Conservation (phyloP, 1,140 invertebrate genomes). For the Drosophila kepulauana region DNA sequence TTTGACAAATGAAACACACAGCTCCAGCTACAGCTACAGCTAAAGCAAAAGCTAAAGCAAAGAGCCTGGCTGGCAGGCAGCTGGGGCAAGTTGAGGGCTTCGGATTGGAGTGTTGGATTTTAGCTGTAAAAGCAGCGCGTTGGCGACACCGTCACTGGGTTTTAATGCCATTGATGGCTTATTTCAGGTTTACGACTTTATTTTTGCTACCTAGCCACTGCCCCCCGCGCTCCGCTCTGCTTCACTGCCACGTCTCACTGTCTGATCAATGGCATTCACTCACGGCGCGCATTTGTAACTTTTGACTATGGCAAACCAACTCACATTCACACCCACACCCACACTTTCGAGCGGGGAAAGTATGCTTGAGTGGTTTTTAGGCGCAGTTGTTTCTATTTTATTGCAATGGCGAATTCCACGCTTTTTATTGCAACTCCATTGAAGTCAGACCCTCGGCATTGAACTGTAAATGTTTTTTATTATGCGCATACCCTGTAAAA, state of each 20-base stretch:
- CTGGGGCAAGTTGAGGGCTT: constrained; percentile 10
- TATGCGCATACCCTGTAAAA: constrained; percentile 46
- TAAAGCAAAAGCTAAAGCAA: background rate
- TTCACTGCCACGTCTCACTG: background rate
- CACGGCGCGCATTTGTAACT: constrained; percentile 73
- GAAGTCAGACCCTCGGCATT: constrained; percentile 65
- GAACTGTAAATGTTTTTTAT: constrained; percentile 70
- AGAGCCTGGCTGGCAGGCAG: background rate
- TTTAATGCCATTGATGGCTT: constrained; percentile 84
- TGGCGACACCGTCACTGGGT: constrained; percentile 58
- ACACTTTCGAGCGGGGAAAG: constrained; percentile 13
- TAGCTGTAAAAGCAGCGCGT: constrained; percentile 60
- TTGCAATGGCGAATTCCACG: constrained; percentile 73
- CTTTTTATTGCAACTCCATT: constrained; percentile 81
- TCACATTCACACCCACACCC: constrained; percentile 2
- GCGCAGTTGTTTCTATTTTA: constrained; percentile 82
- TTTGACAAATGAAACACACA: constrained; percentile 81
- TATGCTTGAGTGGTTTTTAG: constrained; percentile 82
- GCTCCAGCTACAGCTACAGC: background rate
- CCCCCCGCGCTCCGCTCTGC: background rate
- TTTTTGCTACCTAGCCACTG: constrained; percentile 78
- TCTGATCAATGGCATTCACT: constrained; percentile 65
- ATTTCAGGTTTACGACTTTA: constrained; percentile 83
- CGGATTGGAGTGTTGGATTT: constrained; percentile 23
- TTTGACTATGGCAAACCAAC: constrained; percentile 65